These are phyloP conservation scores for Zosterops pallidus DNA, from an alignment of 2,113 vertebrate genomes.

Conservation along the genomic window DNA sequence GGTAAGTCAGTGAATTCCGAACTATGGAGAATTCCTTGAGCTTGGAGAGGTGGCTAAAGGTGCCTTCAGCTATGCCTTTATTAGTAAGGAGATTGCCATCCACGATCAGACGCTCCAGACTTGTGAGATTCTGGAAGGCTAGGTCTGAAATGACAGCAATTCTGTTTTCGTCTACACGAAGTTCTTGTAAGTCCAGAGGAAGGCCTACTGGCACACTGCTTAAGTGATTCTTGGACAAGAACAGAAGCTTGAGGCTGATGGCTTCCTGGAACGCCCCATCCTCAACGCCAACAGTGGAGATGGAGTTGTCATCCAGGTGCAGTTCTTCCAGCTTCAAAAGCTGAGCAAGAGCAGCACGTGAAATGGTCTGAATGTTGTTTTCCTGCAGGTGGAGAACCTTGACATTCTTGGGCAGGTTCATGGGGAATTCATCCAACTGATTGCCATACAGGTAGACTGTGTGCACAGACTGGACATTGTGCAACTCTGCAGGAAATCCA, in stretches of 20 bases:
- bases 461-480: conserved; percentile 90
- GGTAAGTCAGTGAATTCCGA: conserved; percentile 91
- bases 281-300: conserved; percentile 96
- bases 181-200: conserved; percentile 88
- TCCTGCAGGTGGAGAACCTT: conserved; percentile 93
- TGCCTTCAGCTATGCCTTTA: conserved; percentile 90
- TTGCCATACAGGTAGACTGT: conserved; percentile 96
- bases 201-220: conserved; percentile 96
- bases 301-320: conserved; percentile 96
- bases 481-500: conserved; percentile 94
- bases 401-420: conserved; percentile 96
- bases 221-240: conserved; percentile 96
- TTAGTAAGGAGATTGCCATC: conserved; percentile 96
- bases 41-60: conserved; percentile 89
- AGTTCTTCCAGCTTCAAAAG: conserved; percentile 91
- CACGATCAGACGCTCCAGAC: conserved; percentile 89
- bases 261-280: conserved; percentile 96
- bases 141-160: conserved; percentile 92
- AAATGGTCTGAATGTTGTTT: conserved; percentile 99
- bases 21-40: conserved; percentile 92
- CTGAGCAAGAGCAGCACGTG: conserved; percentile 91
- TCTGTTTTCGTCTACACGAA: conserved; percentile 93
- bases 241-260: conserved; percentile 91
- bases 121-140: conserved; percentile 94
- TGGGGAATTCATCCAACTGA: conserved; percentile 95